Percentiles rank a stretch among this genome's conserved stretches.
Conservation (phyloP, 2,113 vertebrate genomes). For the Atlantisia rogersi region DNA sequence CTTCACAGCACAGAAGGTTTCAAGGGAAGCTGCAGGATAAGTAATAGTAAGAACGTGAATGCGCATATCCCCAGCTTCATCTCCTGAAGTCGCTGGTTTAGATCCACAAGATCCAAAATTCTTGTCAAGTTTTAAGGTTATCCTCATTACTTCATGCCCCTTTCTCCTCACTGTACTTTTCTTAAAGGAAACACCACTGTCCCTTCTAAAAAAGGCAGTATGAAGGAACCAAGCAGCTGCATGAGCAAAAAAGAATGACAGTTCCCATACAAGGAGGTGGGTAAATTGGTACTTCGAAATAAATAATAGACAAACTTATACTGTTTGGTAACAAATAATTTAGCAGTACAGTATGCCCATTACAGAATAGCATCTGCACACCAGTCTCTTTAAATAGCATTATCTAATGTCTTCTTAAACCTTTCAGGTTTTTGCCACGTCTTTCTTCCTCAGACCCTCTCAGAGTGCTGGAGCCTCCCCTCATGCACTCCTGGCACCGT, state of each 20-base stretch:
- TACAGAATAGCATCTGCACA: background rate
- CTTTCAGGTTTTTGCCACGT: background rate
- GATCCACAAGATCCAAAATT: background rate
- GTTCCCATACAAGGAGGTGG: background rate
- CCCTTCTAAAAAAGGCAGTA: background rate
- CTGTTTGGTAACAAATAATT: background rate
- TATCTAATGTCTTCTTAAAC: background rate
- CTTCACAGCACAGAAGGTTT: accelerated
- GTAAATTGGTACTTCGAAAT: background rate
- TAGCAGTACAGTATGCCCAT: background rate
- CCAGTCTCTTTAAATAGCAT: background rate
- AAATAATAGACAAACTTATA: background rate
- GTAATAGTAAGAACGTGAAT: background rate
- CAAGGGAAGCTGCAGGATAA: background rate
- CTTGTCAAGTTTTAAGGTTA: background rate
- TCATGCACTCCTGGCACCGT: background rate
- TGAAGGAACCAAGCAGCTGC: background rate
- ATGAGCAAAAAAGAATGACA: background rate
- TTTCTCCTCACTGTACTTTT: background rate
- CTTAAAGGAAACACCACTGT: background rate
- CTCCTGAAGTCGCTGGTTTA: background rate
- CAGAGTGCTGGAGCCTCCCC: background rate
- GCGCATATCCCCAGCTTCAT: background rate
- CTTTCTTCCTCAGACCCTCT: background rate
- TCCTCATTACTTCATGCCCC: background rate